phyloP scores from a whole-genome alignment of 2,888 invertebrate species.

The Cheilosia pagana region DNA sequence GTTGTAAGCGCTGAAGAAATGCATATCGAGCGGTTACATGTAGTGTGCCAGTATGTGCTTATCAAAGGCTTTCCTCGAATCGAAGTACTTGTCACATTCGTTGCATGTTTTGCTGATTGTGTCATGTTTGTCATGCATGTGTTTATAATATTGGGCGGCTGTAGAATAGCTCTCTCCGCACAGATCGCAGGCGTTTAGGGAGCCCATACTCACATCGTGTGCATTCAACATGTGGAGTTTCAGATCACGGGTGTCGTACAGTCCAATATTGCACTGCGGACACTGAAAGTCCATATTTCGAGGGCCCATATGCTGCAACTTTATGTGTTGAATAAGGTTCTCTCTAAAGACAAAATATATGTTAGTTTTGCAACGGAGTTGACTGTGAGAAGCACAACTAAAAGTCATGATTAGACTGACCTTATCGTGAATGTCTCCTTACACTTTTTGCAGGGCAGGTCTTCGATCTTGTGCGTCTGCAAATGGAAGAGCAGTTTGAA shows the following conservation, averaged over 20 bases:
- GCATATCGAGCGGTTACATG: slow-evolving; percentile 28
- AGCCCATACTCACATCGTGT: slow-evolving; percentile 65
- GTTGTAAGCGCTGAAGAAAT: neutral
- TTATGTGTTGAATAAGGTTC: slow-evolving; percentile 70
- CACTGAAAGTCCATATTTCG: slow-evolving; percentile 73
- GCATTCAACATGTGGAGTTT: slow-evolving; percentile 68
- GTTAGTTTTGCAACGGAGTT: neutral
- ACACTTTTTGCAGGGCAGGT: slow-evolving; percentile 72
- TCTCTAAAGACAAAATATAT: slow-evolving; percentile 53
- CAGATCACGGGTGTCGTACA: slow-evolving; percentile 72
- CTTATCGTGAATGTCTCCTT: slow-evolving; percentile 70
- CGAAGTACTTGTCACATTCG: slow-evolving; percentile 74
- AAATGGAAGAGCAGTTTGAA: slow-evolving; percentile 74
- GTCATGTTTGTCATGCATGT: slow-evolving; percentile 73
- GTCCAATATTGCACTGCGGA: slow-evolving; percentile 55
- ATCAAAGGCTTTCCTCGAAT: slow-evolving; percentile 71
- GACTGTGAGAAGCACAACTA: too few relatives aligned
- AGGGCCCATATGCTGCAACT: slow-evolving; percentile 63
- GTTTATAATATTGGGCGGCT: slow-evolving; percentile 65
- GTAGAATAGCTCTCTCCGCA: slow-evolving; percentile 63
- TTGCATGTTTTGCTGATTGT: slow-evolving; percentile 71
- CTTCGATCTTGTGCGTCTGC: slow-evolving; percentile 73
- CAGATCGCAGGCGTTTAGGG: slow-evolving; percentile 71
- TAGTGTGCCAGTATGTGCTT: slow-evolving; percentile 73
- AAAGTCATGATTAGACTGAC: slow-evolving; percentile 17